Evolutionary conservation across 2,888 invertebrate species (phyloP), one percentile per base, ranked within the genome.

Genomic region (Meiosimyza platycephala): DNA sequence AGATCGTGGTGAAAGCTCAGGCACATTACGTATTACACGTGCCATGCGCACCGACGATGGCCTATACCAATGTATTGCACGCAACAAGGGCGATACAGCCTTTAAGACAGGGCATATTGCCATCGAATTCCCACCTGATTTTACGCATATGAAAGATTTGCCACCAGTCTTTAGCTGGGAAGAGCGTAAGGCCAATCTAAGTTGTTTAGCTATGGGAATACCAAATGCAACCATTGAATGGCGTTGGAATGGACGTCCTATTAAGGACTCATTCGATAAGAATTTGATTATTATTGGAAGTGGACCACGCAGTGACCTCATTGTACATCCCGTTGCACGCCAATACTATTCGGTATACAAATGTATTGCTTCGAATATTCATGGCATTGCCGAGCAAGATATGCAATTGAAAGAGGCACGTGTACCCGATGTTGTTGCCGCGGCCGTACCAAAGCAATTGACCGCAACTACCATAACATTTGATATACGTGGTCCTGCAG

Each of bases 181-280:
- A 65, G 90, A 91, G 55, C 90, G 90, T 79, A 92, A 93, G 1
- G 94, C 93, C 2, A 97, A 97, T 85, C 89, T 97, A 7, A 94
- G 94, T 74, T 97, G 97, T 84, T 89, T 94, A 62, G 95, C 96
- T n/a, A 94, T 95, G 86, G 91, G 92, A 83, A 90, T 97, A 80
- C 97, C 97, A 4, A 97, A 97, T 85, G 97, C 97, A 0, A 96
- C 96, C 9, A 95, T 97, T 79, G 91, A 92, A 82, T 97, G 96
- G 96, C 91, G 90, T 85, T 91, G 89, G 86, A 90, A 89, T 74
- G 90, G 90, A 51, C 83, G 87, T 62, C 89, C 89, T 74, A 84
- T 91, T 40, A 87, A 89, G 74, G 90, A 90, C 77, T 73, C 82
- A 16, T 83, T 80, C 51, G 90, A 90, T 62, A 88, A 89, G 0